These are phyloP conservation scores for Strigops habroptila DNA, from an alignment of 2,113 vertebrate genomes.

Conservation along the genomic window DNA sequence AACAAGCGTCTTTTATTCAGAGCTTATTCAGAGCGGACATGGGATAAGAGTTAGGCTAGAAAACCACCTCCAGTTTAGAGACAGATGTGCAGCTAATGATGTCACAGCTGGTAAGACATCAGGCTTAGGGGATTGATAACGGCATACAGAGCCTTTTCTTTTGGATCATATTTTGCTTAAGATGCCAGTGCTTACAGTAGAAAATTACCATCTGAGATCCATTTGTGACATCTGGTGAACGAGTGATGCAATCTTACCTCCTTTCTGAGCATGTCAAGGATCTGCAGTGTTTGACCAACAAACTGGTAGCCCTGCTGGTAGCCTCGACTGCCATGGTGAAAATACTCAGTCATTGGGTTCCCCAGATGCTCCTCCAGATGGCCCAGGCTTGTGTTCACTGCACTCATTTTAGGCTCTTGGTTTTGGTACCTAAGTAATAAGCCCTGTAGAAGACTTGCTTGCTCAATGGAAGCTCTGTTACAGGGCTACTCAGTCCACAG, in stretches of 20 bases:
- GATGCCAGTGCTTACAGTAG: not conserved
- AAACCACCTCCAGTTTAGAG: constrained; percentile 14
- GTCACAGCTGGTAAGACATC: constrained; percentile 22
- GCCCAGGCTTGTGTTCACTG: not conserved
- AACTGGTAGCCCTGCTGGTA: not conserved
- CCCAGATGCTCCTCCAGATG: not conserved
- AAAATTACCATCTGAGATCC: constrained; percentile 25
- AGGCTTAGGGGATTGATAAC: not conserved
- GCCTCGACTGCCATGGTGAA: fast-evolving
- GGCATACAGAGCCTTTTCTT: not conserved
- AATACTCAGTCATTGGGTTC: not conserved
- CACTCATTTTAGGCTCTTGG: not conserved
- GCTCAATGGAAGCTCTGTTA: not conserved
- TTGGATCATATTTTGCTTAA: constrained; percentile 18
- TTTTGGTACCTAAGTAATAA: not conserved
- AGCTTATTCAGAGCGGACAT: not conserved
- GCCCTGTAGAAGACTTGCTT: not conserved
- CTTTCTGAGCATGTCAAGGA: not conserved
- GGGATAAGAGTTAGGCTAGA: not conserved
- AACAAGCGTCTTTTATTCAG: constrained; percentile 34
- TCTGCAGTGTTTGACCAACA: not conserved
- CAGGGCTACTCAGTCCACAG: not conserved
- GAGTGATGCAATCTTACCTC: not conserved
- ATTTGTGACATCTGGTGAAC: constrained; percentile 13
- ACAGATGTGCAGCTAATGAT: constrained; percentile 43